Evolutionary conservation across 2,797 vertebrate genomes (phyloP).

Genomic region (Bufotes viridis): DNA sequence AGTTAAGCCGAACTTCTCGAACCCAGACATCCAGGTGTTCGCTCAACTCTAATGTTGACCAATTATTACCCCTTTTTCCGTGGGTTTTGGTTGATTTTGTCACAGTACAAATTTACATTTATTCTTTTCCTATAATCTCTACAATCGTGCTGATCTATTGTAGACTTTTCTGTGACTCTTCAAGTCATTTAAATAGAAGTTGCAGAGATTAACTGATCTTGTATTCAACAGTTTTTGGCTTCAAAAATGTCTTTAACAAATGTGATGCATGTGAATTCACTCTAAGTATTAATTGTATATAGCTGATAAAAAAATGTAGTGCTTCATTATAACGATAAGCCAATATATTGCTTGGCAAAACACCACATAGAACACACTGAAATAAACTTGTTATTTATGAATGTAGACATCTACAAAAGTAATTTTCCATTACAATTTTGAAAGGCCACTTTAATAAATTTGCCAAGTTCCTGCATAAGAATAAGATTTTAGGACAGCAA

Average conservation of each 20-base stretch:
- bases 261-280: background rate
- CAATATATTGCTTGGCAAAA: background rate
- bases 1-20: too few species aligned
- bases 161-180: background rate
- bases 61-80: too few species aligned
- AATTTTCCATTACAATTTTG: slow-evolving; percentile 31
- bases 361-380: background rate
- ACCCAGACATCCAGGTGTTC: too few species aligned
- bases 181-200: background rate
- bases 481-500: slow-evolving; percentile 33
- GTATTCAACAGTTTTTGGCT: too few species aligned
- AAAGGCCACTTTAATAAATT: background rate
- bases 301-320: background rate
- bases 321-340: background rate
- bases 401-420: background rate
- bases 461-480: slow-evolving; percentile 12
- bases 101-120: too few species aligned
- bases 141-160: background rate
- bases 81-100: too few species aligned
- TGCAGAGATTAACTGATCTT: background rate
- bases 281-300: background rate
- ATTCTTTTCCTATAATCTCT: too few species aligned
- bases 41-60: too few species aligned
- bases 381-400: background rate
- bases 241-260: background rate